Base-by-base conservation (phyloP, 2,888 invertebrate genomes). In the Cataglyphis rosenhaueri region DNA sequence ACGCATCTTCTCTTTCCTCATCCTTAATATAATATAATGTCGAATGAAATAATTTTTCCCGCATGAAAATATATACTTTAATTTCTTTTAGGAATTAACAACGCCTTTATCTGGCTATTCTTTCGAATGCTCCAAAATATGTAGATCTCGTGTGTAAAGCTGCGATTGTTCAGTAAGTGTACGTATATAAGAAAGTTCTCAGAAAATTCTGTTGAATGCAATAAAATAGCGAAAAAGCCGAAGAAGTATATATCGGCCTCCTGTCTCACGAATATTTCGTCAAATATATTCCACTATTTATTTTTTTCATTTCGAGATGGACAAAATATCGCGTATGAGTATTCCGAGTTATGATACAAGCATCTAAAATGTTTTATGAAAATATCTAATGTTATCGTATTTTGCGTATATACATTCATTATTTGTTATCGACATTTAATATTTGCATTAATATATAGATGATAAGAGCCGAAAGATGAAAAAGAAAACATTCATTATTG, bases 331-430 rank as follows among this genome's bases (percentile, higher is more conserved):
- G 64, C 48, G 55, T 15, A n/a, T 65, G 65, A 83, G 44, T 82
- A 83, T 81, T 64, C 29, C 35, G 57, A 41, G 15, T 73, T 83
- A 65, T 65, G 48, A 81, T 81, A 83, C 81, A 83, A 71, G 73
- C 81, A 81, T 73, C 81, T 74, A 81, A 83, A 81, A 81, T 73
- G 29, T 74, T 44, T 78, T 57, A 64, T 48, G 57, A 61, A 81
- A 71, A 71, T 82, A 82, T 82, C 35, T 82, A 76, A 65, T 59
- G 66, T 76, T 10, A 65, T 76, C n/a, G 18, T 48, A 38, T n/a
- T 10, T 61, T 38, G 79, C 35, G 25, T 71, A 68, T 81, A 18
- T 71, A 73, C 59, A 74, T 29, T 44, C 59, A 35, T 59, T 70
- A 38, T 70, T 12, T 32, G n/a, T 78, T 59, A 78, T 57, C 32